Evolutionary conservation across 1,140 invertebrate species (phyloP).

Genomic region (Trichonephila clavata): DNA sequence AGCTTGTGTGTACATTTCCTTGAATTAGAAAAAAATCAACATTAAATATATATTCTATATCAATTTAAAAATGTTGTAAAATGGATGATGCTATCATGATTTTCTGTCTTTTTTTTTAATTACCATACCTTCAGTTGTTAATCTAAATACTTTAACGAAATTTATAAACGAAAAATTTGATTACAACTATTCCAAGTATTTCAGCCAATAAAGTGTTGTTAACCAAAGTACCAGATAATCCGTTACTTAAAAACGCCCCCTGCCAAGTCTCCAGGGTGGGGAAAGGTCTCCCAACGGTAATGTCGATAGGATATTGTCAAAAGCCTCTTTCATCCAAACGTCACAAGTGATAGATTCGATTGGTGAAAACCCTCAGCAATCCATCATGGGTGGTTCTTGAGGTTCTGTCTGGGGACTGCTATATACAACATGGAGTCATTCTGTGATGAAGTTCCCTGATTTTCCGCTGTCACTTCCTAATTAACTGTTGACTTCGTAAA

Average conservation of each 20-base stretch:
- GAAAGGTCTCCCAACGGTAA: background rate
- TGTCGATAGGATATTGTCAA: background rate
- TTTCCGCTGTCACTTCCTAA: slow-evolving; percentile 5
- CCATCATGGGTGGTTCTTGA: background rate
- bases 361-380: background rate
- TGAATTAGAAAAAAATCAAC: too few species aligned
- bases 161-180: too few species aligned
- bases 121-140: too few species aligned
- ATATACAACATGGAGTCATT: background rate
- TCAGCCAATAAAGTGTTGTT: background rate
- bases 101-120: too few species aligned
- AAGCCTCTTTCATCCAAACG: slow-evolving; percentile 17
- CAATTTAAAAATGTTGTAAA: too few species aligned
- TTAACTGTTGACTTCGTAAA: background rate
- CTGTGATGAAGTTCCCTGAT: background rate
- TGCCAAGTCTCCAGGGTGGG: background rate
- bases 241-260: background rate
- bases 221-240: background rate
- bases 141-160: too few species aligned
- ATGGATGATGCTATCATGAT: too few species aligned
- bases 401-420: background rate
- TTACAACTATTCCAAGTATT: too few species aligned
- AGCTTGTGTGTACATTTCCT: too few species aligned
- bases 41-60: too few species aligned
- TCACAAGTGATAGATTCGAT: slow-evolving; percentile 20